phyloP scores from a whole-genome alignment of 2,797 vertebrate species.

The Xiphophorus birchmanni region DNA sequence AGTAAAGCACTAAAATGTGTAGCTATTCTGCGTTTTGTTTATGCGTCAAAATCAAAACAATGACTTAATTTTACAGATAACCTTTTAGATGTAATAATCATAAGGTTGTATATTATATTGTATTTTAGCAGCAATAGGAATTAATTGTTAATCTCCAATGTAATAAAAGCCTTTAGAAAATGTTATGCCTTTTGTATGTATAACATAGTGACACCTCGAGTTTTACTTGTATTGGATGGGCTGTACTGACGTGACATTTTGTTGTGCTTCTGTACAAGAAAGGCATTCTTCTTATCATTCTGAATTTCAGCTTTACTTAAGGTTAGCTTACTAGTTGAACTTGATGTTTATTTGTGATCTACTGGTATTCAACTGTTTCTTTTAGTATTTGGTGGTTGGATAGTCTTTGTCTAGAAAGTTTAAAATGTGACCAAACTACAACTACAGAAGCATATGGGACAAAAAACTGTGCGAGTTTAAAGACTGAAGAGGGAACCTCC shows the following conservation, averaged over 20 bases:
- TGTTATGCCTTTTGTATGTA: neutral
- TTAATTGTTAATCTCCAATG: neutral
- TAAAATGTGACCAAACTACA: constrained; percentile 24
- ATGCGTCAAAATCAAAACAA: neutral
- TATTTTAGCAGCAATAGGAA: neutral
- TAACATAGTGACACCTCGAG: neutral
- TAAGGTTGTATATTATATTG: neutral
- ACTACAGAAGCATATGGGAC: constrained; percentile 30
- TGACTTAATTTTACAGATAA: neutral
- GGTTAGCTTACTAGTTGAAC: no score
- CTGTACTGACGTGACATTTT: no score
- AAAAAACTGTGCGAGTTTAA: constrained; percentile 47
- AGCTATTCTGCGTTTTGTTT: neutral
- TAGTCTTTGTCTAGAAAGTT: neutral
- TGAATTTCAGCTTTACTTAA: no score
- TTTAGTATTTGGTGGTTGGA: neutral
- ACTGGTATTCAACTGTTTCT: neutral
- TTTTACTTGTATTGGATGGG: no score
- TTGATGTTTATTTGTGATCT: neutral
- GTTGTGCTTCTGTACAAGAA: no score
- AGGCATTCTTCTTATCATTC: no score
- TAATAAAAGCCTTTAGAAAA: neutral
- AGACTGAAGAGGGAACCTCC: constrained; percentile 59
- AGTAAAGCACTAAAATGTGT: neutral
- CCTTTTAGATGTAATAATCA: neutral